Percentiles rank a stretch among this genome's conserved stretches.
Evolutionary conservation across 2,797 vertebrate species (phyloP).

Genomic region (Octomys mimax): DNA sequence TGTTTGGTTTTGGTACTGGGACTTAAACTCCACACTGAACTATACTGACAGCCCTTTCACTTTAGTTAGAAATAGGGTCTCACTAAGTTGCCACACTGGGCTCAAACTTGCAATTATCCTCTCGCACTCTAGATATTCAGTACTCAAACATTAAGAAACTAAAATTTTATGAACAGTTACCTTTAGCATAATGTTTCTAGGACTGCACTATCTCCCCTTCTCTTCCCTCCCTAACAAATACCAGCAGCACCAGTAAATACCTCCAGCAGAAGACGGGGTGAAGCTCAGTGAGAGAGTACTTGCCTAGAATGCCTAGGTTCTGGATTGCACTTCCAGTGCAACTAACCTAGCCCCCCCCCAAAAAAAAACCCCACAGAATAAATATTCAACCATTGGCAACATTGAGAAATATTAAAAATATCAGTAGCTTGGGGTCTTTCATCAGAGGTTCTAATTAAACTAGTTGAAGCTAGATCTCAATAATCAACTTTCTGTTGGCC

Average conservation of each 20-base stretch:
- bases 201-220: background rate
- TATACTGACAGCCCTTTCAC: background rate
- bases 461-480: background rate
- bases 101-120: background rate
- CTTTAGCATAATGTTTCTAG: background rate
- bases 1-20: background rate
- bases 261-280: background rate
- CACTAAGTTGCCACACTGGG: background rate
- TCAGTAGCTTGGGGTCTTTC: background rate
- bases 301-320: background rate
- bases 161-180: background rate
- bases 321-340: background rate
- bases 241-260: background rate
- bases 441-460: slow-evolving; percentile 42
- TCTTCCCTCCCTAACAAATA: background rate
- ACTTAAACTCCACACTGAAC: background rate
- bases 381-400: background rate
- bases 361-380: background rate
- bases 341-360: background rate
- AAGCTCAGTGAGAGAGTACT: background rate
- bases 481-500: background rate
- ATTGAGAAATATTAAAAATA: slow-evolving; percentile 45
- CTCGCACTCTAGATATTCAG: background rate
- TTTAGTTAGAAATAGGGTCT: background rate
- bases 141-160: slow-evolving; percentile 12